Evolutionary conservation across 92 coral and sea anemone species (phyloP).

Genomic region (Actinostola sp.): DNA sequence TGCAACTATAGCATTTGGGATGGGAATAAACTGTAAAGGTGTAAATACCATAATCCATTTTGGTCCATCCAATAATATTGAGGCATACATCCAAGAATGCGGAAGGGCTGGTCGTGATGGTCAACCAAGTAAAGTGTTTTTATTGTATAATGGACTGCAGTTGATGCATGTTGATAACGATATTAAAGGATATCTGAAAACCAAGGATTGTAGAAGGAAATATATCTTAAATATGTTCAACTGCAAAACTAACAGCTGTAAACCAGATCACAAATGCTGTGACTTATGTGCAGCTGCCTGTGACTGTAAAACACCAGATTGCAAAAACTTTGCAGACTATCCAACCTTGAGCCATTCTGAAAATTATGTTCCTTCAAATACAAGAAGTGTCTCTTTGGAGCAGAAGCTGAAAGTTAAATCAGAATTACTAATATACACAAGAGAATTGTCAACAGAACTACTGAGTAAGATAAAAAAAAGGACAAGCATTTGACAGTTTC

Average conservation of each 20-base stretch:
- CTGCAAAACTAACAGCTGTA: conserved; percentile 2
- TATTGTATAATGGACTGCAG: conserved; percentile 34
- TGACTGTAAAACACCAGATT: conserved; percentile 5
- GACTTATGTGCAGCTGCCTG: conserved; percentile 33
- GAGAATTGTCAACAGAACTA: too few relatives aligned
- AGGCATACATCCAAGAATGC: conserved; percentile 34
- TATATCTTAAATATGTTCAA: conserved; percentile 27
- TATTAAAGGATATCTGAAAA: conserved; percentile 32
- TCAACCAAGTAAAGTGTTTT: conserved; percentile 31
- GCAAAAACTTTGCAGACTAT: not conserved
- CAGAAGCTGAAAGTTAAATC: too few relatives aligned
- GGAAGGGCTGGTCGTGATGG: conserved; percentile 25
- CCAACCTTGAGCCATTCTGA: conserved; percentile 1
- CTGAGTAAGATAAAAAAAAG: too few relatives aligned
- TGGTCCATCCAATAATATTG: conserved; percentile 39
- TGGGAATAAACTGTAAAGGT: conserved; percentile 36
- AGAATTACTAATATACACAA: too few relatives aligned
- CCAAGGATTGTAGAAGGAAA: conserved; percentile 35
- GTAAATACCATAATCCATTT: conserved; percentile 27
- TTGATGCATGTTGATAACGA: conserved; percentile 42
- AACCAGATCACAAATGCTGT: conserved; percentile 30
- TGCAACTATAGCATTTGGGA: conserved; percentile 46
- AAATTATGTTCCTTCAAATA: not conserved
- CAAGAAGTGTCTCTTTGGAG: not conserved
- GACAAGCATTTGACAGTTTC: too few relatives aligned